phyloP scores from a whole-genome alignment of 1,140 invertebrate species.

The Drosophila gunungcola region DNA sequence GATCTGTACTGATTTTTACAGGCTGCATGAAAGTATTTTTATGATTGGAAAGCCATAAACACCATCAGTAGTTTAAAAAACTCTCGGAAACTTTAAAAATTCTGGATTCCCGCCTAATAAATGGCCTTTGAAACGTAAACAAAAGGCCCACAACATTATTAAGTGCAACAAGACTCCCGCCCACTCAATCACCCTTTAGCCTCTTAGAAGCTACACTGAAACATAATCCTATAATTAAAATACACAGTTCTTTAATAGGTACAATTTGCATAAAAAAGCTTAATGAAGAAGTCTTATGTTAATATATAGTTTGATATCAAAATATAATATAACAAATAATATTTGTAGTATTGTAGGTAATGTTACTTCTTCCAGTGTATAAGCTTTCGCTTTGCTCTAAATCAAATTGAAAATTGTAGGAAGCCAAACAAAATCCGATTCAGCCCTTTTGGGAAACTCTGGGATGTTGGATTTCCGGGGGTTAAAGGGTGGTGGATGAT shows the following conservation, averaged over 20 bases:
- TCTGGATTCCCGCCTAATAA: not conserved
- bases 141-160: not conserved
- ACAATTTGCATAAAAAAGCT: no score
- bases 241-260: no score
- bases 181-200: not conserved
- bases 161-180: constrained; percentile 8
- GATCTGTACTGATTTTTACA: no score
- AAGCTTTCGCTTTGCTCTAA: constrained; percentile 1
- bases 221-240: no score
- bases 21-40: no score
- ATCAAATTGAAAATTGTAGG: constrained; percentile 19
- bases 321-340: not conserved
- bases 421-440: constrained; percentile 2
- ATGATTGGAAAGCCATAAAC: not conserved
- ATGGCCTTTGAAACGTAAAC: constrained; percentile 3
- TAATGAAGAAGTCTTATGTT: no score
- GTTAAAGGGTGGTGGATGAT: not conserved
- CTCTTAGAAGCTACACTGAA: not conserved
- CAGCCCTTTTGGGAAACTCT: constrained; percentile 4
- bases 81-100: not conserved
- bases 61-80: not conserved
- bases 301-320: not conserved
- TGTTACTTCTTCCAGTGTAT: not conserved
- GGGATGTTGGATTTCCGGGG: not conserved
- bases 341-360: not conserved